These are phyloP conservation scores for Acridotheres tristis DNA, from an alignment of 2,797 vertebrate species.

Conservation along the genomic window DNA sequence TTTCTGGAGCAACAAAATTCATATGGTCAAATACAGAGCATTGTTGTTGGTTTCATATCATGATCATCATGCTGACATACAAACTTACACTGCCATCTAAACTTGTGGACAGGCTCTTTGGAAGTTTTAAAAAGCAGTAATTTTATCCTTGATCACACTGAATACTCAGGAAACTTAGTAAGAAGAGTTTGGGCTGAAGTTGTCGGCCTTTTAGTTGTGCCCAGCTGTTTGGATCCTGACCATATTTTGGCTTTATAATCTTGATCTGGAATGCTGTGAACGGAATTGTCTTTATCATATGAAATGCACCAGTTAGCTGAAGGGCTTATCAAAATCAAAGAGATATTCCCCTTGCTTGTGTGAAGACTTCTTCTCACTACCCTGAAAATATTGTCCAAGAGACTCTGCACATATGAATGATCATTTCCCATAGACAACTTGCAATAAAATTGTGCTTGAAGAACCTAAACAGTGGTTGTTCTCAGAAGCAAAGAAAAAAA, in stretches of 20 bases:
- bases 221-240: neutral
- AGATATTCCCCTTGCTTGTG: neutral
- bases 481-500: neutral
- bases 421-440: neutral
- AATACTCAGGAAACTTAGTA: neutral
- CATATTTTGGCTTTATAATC: neutral
- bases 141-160: neutral
- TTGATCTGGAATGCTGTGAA: neutral
- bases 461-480: neutral
- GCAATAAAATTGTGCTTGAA: neutral
- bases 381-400: neutral
- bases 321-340: neutral
- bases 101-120: neutral
- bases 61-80: neutral
- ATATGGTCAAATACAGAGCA: neutral
- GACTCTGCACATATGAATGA: neutral
- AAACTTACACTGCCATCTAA: neutral
- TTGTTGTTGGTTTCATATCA: neutral
- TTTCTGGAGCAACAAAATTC: neutral
- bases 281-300: neutral
- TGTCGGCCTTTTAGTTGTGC: neutral
- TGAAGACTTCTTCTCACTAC: neutral
- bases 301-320: neutral
- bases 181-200: neutral
- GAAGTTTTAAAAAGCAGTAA: neutral